Evolutionary conservation across 1,140 invertebrate species (phyloP).

Genomic region (Phocides pigmalion): DNA sequence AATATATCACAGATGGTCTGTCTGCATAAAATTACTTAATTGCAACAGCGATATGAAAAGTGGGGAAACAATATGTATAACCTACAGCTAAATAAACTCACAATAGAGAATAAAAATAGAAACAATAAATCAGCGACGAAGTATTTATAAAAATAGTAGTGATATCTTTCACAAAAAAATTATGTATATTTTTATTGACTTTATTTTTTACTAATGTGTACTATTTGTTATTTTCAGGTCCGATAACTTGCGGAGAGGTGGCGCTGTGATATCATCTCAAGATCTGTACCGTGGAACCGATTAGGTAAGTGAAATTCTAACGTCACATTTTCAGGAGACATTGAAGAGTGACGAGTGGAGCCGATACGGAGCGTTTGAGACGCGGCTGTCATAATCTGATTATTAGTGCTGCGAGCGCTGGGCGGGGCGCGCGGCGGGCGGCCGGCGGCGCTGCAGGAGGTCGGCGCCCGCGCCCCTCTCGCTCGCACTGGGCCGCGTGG

Average conservation of each 20-base stretch:
- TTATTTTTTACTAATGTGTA: too few relatives aligned
- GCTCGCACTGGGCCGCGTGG: constrained; percentile 43
- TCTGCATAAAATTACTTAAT: too few relatives aligned
- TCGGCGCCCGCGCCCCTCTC: constrained; percentile 73
- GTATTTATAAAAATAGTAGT: too few relatives aligned
- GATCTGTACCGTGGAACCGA: constrained; percentile 36
- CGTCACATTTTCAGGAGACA: constrained; percentile 63
- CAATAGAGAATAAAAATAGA: too few relatives aligned
- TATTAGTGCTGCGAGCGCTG: constrained; percentile 74
- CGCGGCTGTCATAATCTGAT: constrained; percentile 81
- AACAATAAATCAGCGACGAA: too few relatives aligned
- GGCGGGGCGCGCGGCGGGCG: constrained; percentile 80
- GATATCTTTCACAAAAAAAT: too few relatives aligned
- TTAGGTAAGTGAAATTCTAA: constrained; percentile 52
- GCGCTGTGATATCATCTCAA: constrained; percentile 26
- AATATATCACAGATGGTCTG: too few relatives aligned
- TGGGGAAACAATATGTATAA: too few relatives aligned
- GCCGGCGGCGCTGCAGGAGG: constrained; percentile 75
- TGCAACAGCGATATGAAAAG: too few relatives aligned
- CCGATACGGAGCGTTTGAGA: constrained; percentile 60
- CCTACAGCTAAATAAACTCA: too few relatives aligned
- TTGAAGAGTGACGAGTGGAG: constrained; percentile 71
- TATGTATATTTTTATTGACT: too few relatives aligned
- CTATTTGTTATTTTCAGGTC: too few relatives aligned
- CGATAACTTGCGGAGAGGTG: not conserved